Conservation (phyloP, 2,888 invertebrate genomes). For the Patella depressa region DNA sequence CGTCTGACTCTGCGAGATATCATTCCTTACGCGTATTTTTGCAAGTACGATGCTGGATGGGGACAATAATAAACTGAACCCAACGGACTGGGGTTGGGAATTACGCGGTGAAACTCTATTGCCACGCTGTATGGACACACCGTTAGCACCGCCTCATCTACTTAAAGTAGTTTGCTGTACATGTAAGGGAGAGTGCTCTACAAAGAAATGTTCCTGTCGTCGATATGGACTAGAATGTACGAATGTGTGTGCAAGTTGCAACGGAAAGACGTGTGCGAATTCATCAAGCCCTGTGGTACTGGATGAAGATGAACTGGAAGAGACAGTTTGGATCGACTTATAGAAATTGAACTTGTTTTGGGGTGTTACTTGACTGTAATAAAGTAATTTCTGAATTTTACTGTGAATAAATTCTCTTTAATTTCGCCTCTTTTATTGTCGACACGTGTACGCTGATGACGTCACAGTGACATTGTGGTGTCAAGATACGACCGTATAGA, state of each 20-base stretch:
- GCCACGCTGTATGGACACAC: neutral
- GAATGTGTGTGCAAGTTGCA: neutral
- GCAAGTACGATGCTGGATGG: too few species aligned
- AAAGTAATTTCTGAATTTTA: too few species aligned
- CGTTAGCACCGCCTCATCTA: neutral
- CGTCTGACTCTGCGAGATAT: neutral
- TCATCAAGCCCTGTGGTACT: neutral
- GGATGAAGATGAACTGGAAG: neutral
- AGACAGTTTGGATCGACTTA: neutral
- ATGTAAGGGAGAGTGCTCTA: neutral
- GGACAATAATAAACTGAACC: neutral
- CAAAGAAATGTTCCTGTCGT: neutral
- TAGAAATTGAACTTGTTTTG: neutral
- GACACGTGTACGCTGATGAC: too few species aligned
- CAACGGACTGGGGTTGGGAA: neutral
- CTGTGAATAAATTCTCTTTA: too few species aligned
- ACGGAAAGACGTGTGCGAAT: neutral
- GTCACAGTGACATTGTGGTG: too few species aligned
- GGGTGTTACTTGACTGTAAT: too few species aligned
- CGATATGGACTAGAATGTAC: neutral
- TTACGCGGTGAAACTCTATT: neutral
- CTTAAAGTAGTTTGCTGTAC: neutral
- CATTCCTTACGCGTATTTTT: neutral
- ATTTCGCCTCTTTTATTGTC: too few species aligned
- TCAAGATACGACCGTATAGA: too few species aligned